Conservation (phyloP, 1,140 invertebrate species). For the Pseudomyrmex sp. region DNA sequence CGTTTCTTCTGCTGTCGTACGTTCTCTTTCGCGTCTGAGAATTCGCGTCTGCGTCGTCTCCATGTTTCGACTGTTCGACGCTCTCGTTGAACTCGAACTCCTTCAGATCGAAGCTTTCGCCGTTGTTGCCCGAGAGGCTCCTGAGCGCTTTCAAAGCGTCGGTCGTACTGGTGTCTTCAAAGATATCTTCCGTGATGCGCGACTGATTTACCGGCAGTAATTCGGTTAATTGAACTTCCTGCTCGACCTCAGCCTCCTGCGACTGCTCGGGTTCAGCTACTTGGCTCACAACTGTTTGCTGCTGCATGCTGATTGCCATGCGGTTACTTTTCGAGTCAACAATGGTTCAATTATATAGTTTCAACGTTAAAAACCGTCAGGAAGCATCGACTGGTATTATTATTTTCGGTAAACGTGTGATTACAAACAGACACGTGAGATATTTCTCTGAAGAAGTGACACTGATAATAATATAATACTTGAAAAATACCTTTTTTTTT, state of each 20-base stretch:
- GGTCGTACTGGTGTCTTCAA: conserved; percentile 60
- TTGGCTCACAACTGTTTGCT: conserved; percentile 63
- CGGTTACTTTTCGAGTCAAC: conserved; percentile 10
- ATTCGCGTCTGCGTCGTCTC: background rate
- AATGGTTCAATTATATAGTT: background rate
- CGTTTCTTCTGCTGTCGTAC: conserved; percentile 12
- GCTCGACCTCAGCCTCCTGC: conserved; percentile 63
- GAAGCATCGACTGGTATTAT: conserved; percentile 50
- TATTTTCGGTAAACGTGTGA: conserved; percentile 11
- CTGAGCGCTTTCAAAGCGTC: conserved; percentile 80
- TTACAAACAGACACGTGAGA: too few relatives aligned
- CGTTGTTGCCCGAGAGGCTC: conserved; percentile 74
- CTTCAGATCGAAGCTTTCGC: conserved; percentile 48
- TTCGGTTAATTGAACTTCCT: conserved; percentile 81
- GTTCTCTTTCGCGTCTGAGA: background rate
- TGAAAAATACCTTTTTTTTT: too few relatives aligned
- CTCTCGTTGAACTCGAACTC: conserved; percentile 34
- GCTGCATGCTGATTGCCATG: conserved; percentile 57
- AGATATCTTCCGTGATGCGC: conserved; percentile 71
- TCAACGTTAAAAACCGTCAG: conserved; percentile 50
- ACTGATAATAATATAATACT: too few relatives aligned
- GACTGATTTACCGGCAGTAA: conserved; percentile 81
- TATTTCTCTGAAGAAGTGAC: too few relatives aligned
- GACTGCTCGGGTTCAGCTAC: conserved; percentile 64
- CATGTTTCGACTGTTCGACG: conserved; percentile 17